These are phyloP conservation scores for Ectobius pallidus DNA, from an alignment of 2,888 invertebrate species.

Conservation along the genomic window DNA sequence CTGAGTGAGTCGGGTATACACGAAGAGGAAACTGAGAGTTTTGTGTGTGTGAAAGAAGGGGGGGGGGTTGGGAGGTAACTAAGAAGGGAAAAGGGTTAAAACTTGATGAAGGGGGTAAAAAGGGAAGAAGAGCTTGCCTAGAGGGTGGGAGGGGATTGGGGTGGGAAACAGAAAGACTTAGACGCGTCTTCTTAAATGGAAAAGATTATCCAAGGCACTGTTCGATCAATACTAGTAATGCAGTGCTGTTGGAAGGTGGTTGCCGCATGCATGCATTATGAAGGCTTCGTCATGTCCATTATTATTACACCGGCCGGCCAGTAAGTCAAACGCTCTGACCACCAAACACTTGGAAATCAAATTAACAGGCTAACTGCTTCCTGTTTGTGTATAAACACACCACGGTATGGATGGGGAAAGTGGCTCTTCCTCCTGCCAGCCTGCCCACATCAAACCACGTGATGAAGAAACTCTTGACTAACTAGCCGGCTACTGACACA, in stretches of 20 bases:
- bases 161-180: conserved; percentile 36
- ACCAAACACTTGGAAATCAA: conserved; percentile 23
- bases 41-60: not conserved
- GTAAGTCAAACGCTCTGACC: conserved; percentile 21
- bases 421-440: too few relatives aligned
- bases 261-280: not conserved
- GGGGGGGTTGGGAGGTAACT: conserved; percentile 15
- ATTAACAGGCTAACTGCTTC: conserved; percentile 1
- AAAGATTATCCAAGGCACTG: conserved; percentile 41
- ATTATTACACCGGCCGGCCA: not conserved
- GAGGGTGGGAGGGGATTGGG: conserved; percentile 12
- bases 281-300: conserved; percentile 5
- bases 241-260: not conserved
- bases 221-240: conserved; percentile 28
- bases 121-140: conserved; percentile 2
- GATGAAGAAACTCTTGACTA: too few relatives aligned
- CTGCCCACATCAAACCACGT: too few relatives aligned
- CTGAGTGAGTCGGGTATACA: conserved; percentile 9
- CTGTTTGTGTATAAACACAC: not conserved
- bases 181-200: conserved; percentile 43
- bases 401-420: too few relatives aligned
- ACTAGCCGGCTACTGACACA: too few relatives aligned
- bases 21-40: not conserved
- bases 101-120: conserved; percentile 30
- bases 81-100: conserved; percentile 41